Evolutionary conservation across 2,888 invertebrate genomes (phyloP).

Genomic region (Thecocarcelia acutangulata): DNA sequence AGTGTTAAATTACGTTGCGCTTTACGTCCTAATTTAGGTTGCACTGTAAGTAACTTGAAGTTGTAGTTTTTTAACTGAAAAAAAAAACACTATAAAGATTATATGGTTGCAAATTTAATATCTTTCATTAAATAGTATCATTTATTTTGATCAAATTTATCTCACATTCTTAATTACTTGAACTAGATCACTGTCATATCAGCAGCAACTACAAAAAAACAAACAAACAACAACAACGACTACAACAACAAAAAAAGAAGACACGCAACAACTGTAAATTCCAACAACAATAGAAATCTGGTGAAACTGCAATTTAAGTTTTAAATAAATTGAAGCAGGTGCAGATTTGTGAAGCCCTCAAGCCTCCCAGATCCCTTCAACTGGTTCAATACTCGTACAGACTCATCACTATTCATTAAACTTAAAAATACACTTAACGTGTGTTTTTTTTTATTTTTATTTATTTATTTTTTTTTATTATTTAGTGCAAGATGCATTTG

Average conservation of each 20-base stretch:
- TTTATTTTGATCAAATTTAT: constrained; percentile 40
- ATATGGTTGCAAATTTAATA: not conserved
- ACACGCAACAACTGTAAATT: constrained; percentile 42
- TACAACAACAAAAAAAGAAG: too few relatives aligned
- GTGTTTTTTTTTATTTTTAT: constrained; percentile 1
- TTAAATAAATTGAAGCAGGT: constrained; percentile 26
- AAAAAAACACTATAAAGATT: not conserved
- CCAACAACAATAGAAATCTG: constrained; percentile 55
- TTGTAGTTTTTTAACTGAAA: not conserved
- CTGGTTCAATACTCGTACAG: not conserved
- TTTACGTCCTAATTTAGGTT: too few relatives aligned
- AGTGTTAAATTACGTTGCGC: too few relatives aligned
- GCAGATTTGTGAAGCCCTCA: not conserved
- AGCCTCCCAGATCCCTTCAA: not conserved
- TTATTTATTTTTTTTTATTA: constrained; percentile 18
- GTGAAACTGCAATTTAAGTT: constrained; percentile 56
- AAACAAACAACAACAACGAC: too few relatives aligned
- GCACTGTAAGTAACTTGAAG: too few relatives aligned
- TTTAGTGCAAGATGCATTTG: constrained; percentile 42
- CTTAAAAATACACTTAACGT: constrained; percentile 15
- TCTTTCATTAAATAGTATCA: constrained; percentile 23
- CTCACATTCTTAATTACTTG: constrained; percentile 58
- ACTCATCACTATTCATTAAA: constrained; percentile 9
- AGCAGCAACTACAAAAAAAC: constrained; percentile 7
- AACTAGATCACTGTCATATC: constrained; percentile 67